phyloP scores from a whole-genome alignment of 2,888 invertebrate species.

The Villa cingulata region DNA sequence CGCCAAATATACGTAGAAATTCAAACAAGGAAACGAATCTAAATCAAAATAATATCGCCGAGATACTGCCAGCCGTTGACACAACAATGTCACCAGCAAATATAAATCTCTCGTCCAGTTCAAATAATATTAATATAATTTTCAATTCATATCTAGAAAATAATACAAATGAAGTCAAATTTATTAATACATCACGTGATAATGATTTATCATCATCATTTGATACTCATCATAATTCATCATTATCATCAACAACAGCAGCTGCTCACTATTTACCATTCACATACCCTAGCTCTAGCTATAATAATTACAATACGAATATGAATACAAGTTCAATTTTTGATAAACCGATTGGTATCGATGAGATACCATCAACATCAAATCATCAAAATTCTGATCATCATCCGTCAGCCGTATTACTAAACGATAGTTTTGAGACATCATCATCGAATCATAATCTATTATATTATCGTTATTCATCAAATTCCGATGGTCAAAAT shows the following conservation, averaged over 20 bases:
- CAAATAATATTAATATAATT: conserved; percentile 34
- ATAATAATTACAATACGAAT: too few relatives aligned
- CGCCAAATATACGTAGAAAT: conserved; percentile 13
- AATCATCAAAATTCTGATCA: background rate
- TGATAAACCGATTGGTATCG: conserved; percentile 30
- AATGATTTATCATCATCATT: conserved; percentile 23
- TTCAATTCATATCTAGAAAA: conserved; percentile 28
- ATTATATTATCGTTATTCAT: conserved; percentile 15
- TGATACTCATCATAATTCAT: conserved; percentile 22
- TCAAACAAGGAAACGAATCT: conserved; percentile 34
- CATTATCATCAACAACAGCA: too few relatives aligned
- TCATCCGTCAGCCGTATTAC: conserved; percentile 15
- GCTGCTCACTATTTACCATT: conserved; percentile 31
- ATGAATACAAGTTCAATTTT: conserved; percentile 35
- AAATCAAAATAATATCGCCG: conserved; percentile 25
- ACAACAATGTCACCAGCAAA: conserved; percentile 28
- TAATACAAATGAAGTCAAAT: conserved; percentile 29
- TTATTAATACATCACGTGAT: conserved; percentile 30
- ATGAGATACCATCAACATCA: conserved; percentile 23
- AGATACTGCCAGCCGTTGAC: conserved; percentile 13
- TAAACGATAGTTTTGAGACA: conserved; percentile 28
- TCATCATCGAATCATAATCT: conserved; percentile 18
- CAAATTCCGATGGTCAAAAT: conserved; percentile 17
- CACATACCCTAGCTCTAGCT: conserved; percentile 31
- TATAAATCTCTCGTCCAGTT: conserved; percentile 32